Evolutionary conservation across 2,888 invertebrate genomes (phyloP).

Genomic region (Doris montereyensis): DNA sequence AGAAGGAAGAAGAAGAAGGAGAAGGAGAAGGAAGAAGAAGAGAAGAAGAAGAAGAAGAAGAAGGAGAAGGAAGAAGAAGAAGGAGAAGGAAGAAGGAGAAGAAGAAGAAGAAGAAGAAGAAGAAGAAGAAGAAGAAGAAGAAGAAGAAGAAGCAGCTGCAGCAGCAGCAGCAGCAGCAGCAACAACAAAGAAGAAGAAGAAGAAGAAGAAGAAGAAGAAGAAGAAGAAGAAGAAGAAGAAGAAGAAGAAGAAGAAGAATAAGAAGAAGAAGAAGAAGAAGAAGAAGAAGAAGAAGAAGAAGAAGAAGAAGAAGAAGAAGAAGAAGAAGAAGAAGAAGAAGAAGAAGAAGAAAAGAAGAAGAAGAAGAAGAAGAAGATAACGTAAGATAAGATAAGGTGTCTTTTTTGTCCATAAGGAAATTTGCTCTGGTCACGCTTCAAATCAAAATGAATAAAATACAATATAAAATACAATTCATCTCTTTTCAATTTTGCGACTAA

Average conservation of each 20-base stretch:
- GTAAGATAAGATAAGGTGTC: no score
- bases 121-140: neutral
- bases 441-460: no score
- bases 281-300: neutral
- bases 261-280: neutral
- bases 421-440: no score
- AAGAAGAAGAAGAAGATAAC: no score
- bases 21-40: no score
- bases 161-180: conserved; percentile 9
- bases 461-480: no score
- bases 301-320: neutral
- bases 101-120: neutral
- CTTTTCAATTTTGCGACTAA: no score
- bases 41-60: no score
- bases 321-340: neutral
- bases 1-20: no score
- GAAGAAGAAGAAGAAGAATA: neutral
- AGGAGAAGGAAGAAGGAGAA: neutral
- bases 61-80: neutral
- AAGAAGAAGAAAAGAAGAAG: no score
- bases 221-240: neutral
- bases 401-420: no score
- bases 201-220: neutral
- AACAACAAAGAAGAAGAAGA: no score
- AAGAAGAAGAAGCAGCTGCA: neutral